Evolutionary conservation across 2,888 invertebrate species (phyloP).

Genomic region (Mellilla xanthometata): DNA sequence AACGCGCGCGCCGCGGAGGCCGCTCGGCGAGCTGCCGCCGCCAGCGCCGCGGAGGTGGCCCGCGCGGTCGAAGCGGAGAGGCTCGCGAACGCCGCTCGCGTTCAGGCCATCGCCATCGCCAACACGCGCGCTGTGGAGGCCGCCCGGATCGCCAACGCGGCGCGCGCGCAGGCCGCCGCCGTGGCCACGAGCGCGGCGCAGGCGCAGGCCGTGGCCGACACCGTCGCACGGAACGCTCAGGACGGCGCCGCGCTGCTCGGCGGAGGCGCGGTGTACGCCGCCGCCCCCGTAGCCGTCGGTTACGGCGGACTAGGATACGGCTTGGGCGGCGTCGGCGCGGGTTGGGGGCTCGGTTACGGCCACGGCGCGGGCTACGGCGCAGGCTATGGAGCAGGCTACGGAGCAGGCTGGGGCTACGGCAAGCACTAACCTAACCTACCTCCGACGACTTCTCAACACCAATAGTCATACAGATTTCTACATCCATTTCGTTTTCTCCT

Average conservation of each 20-base stretch:
- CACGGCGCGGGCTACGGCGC: constrained; percentile 31
- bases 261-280: constrained; percentile 33
- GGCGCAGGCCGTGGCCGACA: constrained; percentile 63
- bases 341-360: constrained; percentile 33
- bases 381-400: constrained; percentile 21
- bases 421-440: constrained; percentile 26
- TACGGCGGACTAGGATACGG: constrained; percentile 17
- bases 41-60: constrained; percentile 52
- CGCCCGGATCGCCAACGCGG: constrained; percentile 65
- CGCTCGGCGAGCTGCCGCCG: constrained; percentile 64
- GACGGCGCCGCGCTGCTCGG: constrained; percentile 40
- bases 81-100: constrained; percentile 67
- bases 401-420: constrained; percentile 34
- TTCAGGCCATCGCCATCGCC: constrained; percentile 68
- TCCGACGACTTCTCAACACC: constrained; percentile 40
- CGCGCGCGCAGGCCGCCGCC: constrained; percentile 52
- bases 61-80: constrained; percentile 63
- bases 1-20: constrained; percentile 71
- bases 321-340: no score
- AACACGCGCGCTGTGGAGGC: constrained; percentile 72
- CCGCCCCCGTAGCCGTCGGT: constrained; percentile 29
- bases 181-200: constrained; percentile 62
- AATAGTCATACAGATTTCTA: constrained; percentile 57
- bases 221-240: constrained; percentile 61
- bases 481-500: constrained; percentile 61